Percentiles rank a stretch among this genome's conserved stretches.
Evolutionary conservation across 2,113 vertebrate species (phyloP).

Genomic region (Paratilapia polleni): DNA sequence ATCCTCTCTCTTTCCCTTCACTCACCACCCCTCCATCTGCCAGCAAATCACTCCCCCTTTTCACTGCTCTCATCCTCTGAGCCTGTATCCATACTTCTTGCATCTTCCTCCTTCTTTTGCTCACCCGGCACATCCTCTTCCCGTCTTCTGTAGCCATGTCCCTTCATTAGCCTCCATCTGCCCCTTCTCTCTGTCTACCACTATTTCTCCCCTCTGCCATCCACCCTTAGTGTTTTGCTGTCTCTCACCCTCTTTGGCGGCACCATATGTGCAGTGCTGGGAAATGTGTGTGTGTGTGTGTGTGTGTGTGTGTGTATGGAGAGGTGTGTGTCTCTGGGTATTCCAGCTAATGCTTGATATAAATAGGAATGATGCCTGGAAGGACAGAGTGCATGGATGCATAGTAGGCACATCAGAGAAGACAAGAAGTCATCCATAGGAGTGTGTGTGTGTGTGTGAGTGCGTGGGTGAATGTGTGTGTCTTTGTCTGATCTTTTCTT

Average conservation of each 20-base stretch:
- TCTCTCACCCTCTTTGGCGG: constrained; percentile 60
- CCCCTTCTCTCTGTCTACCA: constrained; percentile 25
- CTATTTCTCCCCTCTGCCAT: constrained; percentile 30
- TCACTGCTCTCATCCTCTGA: constrained; percentile 17
- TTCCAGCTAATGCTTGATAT: constrained; percentile 66
- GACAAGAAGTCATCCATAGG: constrained; percentile 54
- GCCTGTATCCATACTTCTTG: constrained; percentile 16
- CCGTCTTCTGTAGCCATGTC: neutral
- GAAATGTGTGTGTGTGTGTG: constrained; percentile 36
- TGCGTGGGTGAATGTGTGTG: neutral
- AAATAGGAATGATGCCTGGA: constrained; percentile 74
- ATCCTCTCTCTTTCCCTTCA: constrained; percentile 38
- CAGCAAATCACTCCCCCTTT: constrained; percentile 24
- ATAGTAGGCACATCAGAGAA: constrained; percentile 61
- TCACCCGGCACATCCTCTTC: constrained; percentile 17
- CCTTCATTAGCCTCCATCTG: constrained; percentile 31
- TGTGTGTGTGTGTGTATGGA: constrained; percentile 38
- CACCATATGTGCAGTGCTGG: constrained; percentile 63
- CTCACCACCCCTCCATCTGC: constrained; percentile 62
- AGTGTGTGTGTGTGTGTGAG: constrained; percentile 12
- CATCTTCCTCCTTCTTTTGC: constrained; percentile 6
- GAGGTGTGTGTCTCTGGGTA: constrained; percentile 50
- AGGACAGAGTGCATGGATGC: constrained; percentile 73
- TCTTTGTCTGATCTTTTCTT: constrained; percentile 48
- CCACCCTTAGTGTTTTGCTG: constrained; percentile 34